A percentile compares a stretch with the other conserved stretches of the same genome.
phyloP scores from a whole-genome alignment of 2,797 vertebrate species.

The Cynodonichthys magdalenae region DNA sequence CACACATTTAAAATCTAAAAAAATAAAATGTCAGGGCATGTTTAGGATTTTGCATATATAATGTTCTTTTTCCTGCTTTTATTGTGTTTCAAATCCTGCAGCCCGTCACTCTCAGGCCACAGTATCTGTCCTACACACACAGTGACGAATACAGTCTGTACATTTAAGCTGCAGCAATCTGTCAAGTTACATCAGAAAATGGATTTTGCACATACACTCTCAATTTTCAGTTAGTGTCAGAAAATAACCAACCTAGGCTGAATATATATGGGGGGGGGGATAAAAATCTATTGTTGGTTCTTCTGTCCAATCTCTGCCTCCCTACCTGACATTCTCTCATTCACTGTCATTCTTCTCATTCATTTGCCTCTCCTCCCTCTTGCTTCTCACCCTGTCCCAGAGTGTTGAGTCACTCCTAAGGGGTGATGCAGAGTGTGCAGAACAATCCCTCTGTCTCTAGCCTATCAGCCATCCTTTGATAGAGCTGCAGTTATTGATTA shows the following conservation, averaged over 20 bases:
- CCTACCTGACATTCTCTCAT: constrained; percentile 54
- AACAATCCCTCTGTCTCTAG: constrained; percentile 77
- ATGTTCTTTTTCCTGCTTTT: neutral
- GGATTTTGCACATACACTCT: constrained; percentile 24
- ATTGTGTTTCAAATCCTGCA: constrained; percentile 8
- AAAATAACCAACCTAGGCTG: constrained; percentile 60
- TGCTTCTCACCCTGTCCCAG: constrained; percentile 59
- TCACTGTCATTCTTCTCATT: constrained; percentile 57
- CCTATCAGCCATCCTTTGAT: constrained; percentile 79
- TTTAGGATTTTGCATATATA: neutral
- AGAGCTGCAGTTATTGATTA: constrained; percentile 80
- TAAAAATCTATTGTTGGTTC: constrained; percentile 49
- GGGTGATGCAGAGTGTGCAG: constrained; percentile 70
- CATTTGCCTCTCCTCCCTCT: constrained; percentile 52
- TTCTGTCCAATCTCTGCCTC: constrained; percentile 32
- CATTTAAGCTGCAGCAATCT: constrained; percentile 42
- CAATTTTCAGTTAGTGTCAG: constrained; percentile 49
- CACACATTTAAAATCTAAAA: neutral
- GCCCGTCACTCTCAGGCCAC: constrained; percentile 8
- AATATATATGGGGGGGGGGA: constrained; percentile 44
- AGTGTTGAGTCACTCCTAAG: constrained; percentile 73
- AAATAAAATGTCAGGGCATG: too few species aligned
- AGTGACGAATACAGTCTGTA: constrained; percentile 21
- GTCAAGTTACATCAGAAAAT: constrained; percentile 44
- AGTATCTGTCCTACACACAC: constrained; percentile 10